Evolutionary conservation across 2,113 vertebrate genomes (phyloP), one percentile per base, ranked within the genome.

Genomic region (Melospiza melodia): DNA sequence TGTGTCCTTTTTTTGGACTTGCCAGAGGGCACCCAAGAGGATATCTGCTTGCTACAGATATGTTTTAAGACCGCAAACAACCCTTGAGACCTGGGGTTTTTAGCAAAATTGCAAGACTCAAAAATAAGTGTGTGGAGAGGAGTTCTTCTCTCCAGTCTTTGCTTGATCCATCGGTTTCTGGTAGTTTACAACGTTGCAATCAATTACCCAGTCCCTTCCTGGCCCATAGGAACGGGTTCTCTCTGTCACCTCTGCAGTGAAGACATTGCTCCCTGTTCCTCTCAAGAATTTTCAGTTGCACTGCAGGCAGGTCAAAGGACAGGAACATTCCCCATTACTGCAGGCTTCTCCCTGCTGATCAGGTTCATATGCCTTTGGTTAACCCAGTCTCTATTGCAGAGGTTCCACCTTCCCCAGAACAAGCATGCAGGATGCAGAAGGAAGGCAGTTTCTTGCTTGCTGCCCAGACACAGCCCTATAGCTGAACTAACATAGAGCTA

Each of bases 211-310:
- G 5, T n/a, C 9, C 10, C 20, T 69, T 88, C 18, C 37, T 66
- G 37, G 3, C 27, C 48, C 7, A 9, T 19, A 65, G n/a, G 31
- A 79, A 65, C 25, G 43, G 9, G 11, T 55, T 62, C 19, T 74
- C 28, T 65, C 27, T 57, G 58, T 62, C 59, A 51, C 8, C 14
- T 79, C 74, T 66, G 18, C 57, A 82, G 39, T 13, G 7, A 19
- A 61, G 31, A 58, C 0, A 0, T 48, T 63, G 25, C 12, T 82
- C 12, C 30, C 10, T 67, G 21, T 7, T 23, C 7, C 65, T 46
- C 33, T 71, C 68, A 52, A 44, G 19, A 49, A 59, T 37, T 22
- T 84, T 14, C 39, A 11, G 3, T 49, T 58, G 31, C 0, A 0
- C 37, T 80, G 43, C 14, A 77, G 35, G 21, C 33, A 81, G n/a